A percentile compares a stretch with the other conserved stretches of the same genome.
These are phyloP conservation scores for Argyrosomus japonicus DNA, from an alignment of 2,113 vertebrate species.

Conservation along the genomic window DNA sequence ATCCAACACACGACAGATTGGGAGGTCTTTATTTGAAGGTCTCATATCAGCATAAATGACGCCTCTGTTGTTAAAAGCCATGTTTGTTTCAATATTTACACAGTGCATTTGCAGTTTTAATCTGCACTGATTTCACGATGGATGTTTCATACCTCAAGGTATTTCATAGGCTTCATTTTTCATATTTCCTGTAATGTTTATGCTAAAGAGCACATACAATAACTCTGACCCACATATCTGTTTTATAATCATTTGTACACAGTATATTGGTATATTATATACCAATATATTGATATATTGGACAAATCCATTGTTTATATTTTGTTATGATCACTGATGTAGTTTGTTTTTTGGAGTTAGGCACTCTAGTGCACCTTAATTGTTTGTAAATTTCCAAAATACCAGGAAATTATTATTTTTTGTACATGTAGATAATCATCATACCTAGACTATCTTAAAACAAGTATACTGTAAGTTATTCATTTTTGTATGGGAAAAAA, in stretches of 20 bases:
- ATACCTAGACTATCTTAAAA: constrained; percentile 65
- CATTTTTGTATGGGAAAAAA: constrained; percentile 74
- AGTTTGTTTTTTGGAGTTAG: constrained; percentile 44
- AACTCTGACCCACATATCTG: constrained; percentile 49
- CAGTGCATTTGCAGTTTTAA: constrained; percentile 37
- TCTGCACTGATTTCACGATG: constrained; percentile 47
- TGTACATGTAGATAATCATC: constrained; percentile 75
- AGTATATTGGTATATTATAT: constrained; percentile 48
- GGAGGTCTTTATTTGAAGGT: not conserved
- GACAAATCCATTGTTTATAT: constrained; percentile 50
- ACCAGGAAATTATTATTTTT: constrained; percentile 52
- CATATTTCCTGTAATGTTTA: constrained; percentile 36
- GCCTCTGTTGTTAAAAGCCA: constrained; percentile 31
- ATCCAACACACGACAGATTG: not conserved
- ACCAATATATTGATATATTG: constrained; percentile 47
- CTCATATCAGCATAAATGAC: not conserved
- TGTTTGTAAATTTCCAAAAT: constrained; percentile 74
- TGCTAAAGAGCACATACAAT: constrained; percentile 34
- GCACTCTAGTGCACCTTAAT: constrained; percentile 82
- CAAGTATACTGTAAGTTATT: constrained; percentile 79
- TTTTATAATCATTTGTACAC: constrained; percentile 46
- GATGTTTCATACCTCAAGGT: constrained; percentile 21
- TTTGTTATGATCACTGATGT: constrained; percentile 59
- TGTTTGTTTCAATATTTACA: constrained; percentile 10
- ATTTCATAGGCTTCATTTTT: constrained; percentile 38